Evolutionary conservation across 2,888 invertebrate species (phyloP).

Genomic region (Caenorhabditis doughertyi): DNA sequence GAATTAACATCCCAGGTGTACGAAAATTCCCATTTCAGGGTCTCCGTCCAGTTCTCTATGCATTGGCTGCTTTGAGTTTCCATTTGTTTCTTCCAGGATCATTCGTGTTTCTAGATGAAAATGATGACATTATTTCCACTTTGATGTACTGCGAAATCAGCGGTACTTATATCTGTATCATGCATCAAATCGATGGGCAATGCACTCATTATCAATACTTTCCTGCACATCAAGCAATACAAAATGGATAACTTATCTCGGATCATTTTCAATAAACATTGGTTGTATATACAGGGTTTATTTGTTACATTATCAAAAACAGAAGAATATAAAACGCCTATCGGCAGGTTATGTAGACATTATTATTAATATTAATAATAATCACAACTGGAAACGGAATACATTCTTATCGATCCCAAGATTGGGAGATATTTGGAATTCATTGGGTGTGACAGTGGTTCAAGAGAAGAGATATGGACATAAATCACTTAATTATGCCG

Average conservation of each 20-base stretch:
- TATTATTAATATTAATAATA: no score
- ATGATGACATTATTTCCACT: slow-evolving; percentile 24
- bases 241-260: not conserved
- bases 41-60: slow-evolving; percentile 13
- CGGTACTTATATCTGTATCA: slow-evolving; percentile 31
- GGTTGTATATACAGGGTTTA: no score
- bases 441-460: no score
- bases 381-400: no score
- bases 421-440: no score
- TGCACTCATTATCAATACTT: slow-evolving; percentile 33
- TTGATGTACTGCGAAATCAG: slow-evolving; percentile 4
- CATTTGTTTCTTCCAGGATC: slow-evolving; percentile 16
- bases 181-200: slow-evolving; percentile 17
- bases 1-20: no score
- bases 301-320: no score
- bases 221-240: slow-evolving; percentile 8
- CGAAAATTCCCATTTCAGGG: slow-evolving; percentile 32
- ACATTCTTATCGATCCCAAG: no score
- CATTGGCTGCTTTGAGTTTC: slow-evolving; percentile 8
- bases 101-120: slow-evolving; percentile 28
- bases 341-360: no score
- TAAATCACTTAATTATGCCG: no score
- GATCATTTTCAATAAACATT: not conserved
- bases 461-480: no score
- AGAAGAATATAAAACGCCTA: no score